These are phyloP conservation scores for Mionectes olivaceus DNA, from an alignment of 2,797 vertebrate genomes.

Conservation along the genomic window DNA sequence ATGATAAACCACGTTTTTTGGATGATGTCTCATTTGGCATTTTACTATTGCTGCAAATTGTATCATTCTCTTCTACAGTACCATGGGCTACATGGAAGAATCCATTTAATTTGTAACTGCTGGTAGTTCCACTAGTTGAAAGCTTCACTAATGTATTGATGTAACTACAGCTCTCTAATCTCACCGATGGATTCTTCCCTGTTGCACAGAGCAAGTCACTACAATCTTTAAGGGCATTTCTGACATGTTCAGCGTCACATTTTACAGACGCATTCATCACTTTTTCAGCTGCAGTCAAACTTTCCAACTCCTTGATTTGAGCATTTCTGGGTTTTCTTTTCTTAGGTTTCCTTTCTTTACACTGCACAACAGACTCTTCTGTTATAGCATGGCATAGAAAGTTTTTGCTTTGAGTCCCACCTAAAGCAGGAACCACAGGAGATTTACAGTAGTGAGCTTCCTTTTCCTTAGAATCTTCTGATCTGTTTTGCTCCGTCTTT, in stretches of 20 bases:
- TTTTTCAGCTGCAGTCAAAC: conserved; percentile 42
- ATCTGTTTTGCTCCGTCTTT: conserved; percentile 26
- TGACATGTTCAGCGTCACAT: conserved; percentile 15
- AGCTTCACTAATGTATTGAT: conserved; percentile 54
- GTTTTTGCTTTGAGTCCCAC: conserved; percentile 18
- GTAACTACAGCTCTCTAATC: conserved; percentile 55
- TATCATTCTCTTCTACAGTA: conserved; percentile 26
- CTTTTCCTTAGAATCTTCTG: conserved; percentile 24
- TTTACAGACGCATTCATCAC: not conserved
- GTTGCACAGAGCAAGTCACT: conserved; percentile 10
- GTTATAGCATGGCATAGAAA: conserved; percentile 15
- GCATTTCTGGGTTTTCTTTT: conserved; percentile 16
- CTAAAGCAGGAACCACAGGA: conserved; percentile 22
- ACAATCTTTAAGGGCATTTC: not conserved
- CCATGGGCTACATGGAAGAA: conserved; percentile 11
- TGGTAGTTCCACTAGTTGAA: conserved; percentile 29
- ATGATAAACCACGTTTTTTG: not conserved
- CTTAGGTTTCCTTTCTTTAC: conserved; percentile 21
- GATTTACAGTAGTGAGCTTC: conserved; percentile 15
- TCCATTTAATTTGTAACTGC: conserved; percentile 40
- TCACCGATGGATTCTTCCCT: conserved; percentile 65
- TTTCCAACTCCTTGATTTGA: conserved; percentile 28
- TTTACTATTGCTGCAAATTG: not conserved
- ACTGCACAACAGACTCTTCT: not conserved
- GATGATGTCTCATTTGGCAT: not conserved